Evolutionary conservation across 2,797 vertebrate species (phyloP).

Genomic region (Neosalanx taihuensis): DNA sequence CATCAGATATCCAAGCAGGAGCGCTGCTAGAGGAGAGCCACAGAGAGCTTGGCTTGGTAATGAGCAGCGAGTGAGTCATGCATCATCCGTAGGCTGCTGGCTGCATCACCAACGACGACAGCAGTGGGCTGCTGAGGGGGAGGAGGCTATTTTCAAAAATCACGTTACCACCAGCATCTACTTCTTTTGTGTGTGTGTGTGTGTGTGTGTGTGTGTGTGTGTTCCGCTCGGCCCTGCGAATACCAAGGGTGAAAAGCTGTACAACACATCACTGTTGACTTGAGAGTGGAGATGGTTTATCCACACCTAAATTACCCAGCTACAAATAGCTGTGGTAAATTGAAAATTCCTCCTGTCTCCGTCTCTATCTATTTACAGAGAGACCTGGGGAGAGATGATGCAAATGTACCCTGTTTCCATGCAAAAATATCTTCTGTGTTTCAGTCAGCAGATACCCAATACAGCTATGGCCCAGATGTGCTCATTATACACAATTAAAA

Average conservation of each 20-base stretch:
- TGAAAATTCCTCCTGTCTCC: constrained; percentile 3
- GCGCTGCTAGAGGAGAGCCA: constrained; percentile 45
- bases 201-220: constrained; percentile 15
- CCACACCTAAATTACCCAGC: not conserved
- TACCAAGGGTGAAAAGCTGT: constrained; percentile 19
- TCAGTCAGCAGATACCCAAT: constrained; percentile 13
- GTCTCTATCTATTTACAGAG: not conserved
- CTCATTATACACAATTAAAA: constrained; percentile 37
- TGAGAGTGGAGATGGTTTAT: not conserved
- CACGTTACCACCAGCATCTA: constrained; percentile 63
- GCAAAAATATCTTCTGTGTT: constrained; percentile 13
- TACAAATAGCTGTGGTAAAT: not conserved
- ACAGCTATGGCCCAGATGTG: constrained; percentile 23
- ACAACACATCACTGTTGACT: constrained; percentile 16
- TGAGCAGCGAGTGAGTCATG: constrained; percentile 78
- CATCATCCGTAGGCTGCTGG: constrained; percentile 63
- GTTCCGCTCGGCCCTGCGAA: constrained; percentile 28
- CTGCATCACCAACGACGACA: constrained; percentile 49
- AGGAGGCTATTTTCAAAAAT: constrained; percentile 65
- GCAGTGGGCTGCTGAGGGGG: constrained; percentile 57
- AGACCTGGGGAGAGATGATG: constrained; percentile 15
- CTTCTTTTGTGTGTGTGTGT: constrained; percentile 15
- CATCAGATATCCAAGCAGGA: constrained; percentile 63
- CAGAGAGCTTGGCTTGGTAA: constrained; percentile 72
- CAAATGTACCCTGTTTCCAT: constrained; percentile 18